These are phyloP conservation scores for Coboldia fuscipes DNA, from an alignment of 1,140 invertebrate genomes.

Conservation along the genomic window DNA sequence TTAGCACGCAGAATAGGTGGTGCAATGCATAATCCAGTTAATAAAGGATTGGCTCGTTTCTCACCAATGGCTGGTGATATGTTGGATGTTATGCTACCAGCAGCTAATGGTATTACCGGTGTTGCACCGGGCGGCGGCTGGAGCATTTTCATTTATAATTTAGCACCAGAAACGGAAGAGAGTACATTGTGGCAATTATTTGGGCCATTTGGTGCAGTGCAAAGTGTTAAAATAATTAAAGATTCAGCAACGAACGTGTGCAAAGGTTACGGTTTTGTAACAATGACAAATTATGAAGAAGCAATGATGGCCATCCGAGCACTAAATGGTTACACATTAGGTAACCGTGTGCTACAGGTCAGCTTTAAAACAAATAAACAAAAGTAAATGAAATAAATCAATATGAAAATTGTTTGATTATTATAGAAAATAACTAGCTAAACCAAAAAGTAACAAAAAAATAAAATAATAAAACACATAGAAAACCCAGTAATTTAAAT, in stretches of 20 bases:
- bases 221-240: slow-evolving; percentile 94
- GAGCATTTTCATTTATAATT: slow-evolving; percentile 98
- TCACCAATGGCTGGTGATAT: slow-evolving; percentile 64
- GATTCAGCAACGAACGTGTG: slow-evolving; percentile 97
- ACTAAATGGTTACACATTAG: slow-evolving; percentile 91
- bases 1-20: slow-evolving; percentile 31
- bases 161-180: slow-evolving; percentile 95
- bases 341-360: slow-evolving; percentile 92
- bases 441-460: slow-evolving; percentile 1
- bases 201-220: slow-evolving; percentile 96
- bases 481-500: slow-evolving; percentile 10
- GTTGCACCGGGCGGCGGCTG: slow-evolving; percentile 61
- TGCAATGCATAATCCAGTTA: slow-evolving; percentile 67
- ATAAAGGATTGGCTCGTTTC: slow-evolving; percentile 69
- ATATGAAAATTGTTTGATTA: not conserved
- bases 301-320: slow-evolving; percentile 93
- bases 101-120: slow-evolving; percentile 46
- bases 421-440: slow-evolving; percentile 3
- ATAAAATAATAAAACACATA: slow-evolving; percentile 5
- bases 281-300: slow-evolving; percentile 99
- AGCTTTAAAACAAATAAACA: slow-evolving; percentile 91
- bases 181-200: slow-evolving; percentile 97
- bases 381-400: slow-evolving; percentile 23
- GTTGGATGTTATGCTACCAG: slow-evolving; percentile 55
- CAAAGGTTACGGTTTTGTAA: slow-evolving; percentile 98